Base-by-base conservation (phyloP, 2,888 invertebrate genomes). In the Nebria salina region DNA sequence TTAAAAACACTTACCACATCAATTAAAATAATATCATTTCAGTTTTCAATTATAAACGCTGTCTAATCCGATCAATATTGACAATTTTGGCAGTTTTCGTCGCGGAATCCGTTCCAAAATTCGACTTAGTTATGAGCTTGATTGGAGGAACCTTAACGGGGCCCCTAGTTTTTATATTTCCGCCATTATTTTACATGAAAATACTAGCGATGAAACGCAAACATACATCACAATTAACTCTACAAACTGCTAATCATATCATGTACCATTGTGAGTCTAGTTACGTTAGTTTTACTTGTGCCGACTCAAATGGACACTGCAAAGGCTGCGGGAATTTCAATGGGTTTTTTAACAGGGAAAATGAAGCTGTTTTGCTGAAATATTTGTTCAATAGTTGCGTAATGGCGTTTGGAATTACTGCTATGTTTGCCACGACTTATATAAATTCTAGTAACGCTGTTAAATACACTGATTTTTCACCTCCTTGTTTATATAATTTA, bases 121-220 rank as follows among this genome's bases (percentile, higher is more conserved):
- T 97, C 86, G 96, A 97, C 85, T 90, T 96, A 25, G 94, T 97
- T 11, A 95, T 97, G 93, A 94, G 96, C 1, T 89, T 97, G 0
- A 93, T 97, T 9, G 97, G 97, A 0, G 96, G 96, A 4, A 94
- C 95, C 0, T 90, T 97, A 4, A 95, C 94, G 0, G 95, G 96
- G 0, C 95, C 97, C 0, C 89, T 97, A 11, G 94, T 96, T 85
- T 97, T 97, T 84, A 92, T 97, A 82, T 91, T 96, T 82, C 97
- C 97, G 0, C 95, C 97, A 0, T 84, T 97, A 68, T 93, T 97
- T 86, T 97, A 96, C 87, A 89, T 94, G 0, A 93, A 92, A 86
- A 92, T 95, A 9, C 89, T 91, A 76, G 90, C 90, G 75, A 89
- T 94, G 84, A 88, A 90, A 83, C 85, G 86, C 7, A 85, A 85